Evolutionary conservation across 1,140 invertebrate species (phyloP), one percentile per base, ranked within the genome.

Genomic region (Drosophila ohnishii): DNA sequence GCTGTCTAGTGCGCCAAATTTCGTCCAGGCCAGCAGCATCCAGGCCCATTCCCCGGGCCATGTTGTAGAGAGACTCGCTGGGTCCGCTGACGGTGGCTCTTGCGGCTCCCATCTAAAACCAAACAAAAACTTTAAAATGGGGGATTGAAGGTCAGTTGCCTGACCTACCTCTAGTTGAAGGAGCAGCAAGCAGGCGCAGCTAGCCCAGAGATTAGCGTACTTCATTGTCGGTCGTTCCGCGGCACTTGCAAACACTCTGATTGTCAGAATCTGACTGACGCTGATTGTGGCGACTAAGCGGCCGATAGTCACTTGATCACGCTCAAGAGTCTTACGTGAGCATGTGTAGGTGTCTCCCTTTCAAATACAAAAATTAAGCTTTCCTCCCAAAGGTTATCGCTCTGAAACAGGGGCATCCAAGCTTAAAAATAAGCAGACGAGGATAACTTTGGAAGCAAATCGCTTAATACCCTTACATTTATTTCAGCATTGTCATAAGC

Each of bases 81-180:
- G 78, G 75, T 19, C 19, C 14, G 1, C n/a, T 37, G 5, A 3
- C 40, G 16, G 14, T 39, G 11, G 44, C 37, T 34, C 32, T 45
- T 5, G 45, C 50, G 32, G 39, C 19, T 32, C 42, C 37, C 14
- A 51, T 40, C 70, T 83, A 22, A n/a, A n/a, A 22, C 8, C 1
- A 32, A 42, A 2, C 10, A 35, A 53, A 55, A 10, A 42, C 37
- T 47, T 59, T 42, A 70, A 10, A 5, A 25, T 2, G 14, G n/a
- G n/a, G 4, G 11, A 4, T 5, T 2, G 2, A 14, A 5, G 32
- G 39, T 8, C 10, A 30, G 5, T 32, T 48, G 61, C 35, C 57
- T 70, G 64, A 79, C 80, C 80, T 83, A 82, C 80, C 80, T 75
- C 50, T 40, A 79, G 16, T 11, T 35, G 37, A 10, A 75, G 37